Evolutionary conservation across 2,888 invertebrate species (phyloP).

Genomic region (Drosophila meridionalis): DNA sequence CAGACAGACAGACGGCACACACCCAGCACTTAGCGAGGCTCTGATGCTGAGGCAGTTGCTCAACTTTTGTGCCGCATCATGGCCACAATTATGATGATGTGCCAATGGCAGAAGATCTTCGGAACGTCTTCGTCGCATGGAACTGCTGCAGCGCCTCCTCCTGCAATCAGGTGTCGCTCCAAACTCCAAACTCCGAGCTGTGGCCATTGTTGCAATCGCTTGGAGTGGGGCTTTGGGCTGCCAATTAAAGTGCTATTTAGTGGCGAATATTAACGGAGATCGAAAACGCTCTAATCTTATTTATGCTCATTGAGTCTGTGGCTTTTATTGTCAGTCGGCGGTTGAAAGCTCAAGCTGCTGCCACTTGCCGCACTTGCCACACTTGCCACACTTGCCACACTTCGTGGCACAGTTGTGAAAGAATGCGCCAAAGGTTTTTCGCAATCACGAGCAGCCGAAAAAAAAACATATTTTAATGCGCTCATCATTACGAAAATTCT

Average conservation of each 20-base stretch:
- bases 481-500: conserved; percentile 78
- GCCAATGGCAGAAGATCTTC: conserved; percentile 40
- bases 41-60: conserved; percentile 35
- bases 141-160: conserved; percentile 4
- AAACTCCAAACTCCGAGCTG: neutral
- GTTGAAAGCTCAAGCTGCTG: conserved; percentile 33
- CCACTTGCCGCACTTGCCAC: conserved; percentile 31
- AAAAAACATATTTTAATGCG: conserved; percentile 57
- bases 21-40: conserved; percentile 53
- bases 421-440: conserved; percentile 48
- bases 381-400: conserved; percentile 26
- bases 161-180: conserved; percentile 13
- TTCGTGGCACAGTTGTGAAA: conserved; percentile 57
- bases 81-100: conserved; percentile 59
- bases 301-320: conserved; percentile 70
- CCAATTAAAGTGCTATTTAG: conserved; percentile 78
- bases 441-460: conserved; percentile 35
- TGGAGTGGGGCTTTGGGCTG: conserved; percentile 37
- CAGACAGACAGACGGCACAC: conserved; percentile 31
- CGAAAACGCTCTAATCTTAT: conserved; percentile 69
- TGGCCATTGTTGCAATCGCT: conserved; percentile 48
- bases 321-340: conserved; percentile 50
- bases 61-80: conserved; percentile 59
- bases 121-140: neutral
- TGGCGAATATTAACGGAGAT: conserved; percentile 59